Conservation (phyloP, 2,113 vertebrate species). For the Marmota flaviventris region DNA sequence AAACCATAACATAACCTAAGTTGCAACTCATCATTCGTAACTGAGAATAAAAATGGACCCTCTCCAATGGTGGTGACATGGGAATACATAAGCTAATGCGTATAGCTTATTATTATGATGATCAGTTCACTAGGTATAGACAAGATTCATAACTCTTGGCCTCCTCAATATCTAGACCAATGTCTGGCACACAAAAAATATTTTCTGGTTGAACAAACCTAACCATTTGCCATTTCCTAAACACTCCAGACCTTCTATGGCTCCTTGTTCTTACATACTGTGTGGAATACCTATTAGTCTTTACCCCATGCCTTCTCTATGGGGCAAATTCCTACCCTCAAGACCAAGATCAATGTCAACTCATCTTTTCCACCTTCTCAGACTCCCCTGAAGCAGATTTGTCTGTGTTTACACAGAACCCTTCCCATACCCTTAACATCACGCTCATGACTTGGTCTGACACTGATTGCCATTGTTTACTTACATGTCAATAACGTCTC, state of each 20-base stretch:
- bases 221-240: neutral
- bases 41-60: neutral
- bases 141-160: neutral
- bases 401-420: neutral
- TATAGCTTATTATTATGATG: neutral
- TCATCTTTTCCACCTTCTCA: slow-evolving; percentile 1
- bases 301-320: neutral
- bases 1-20: neutral
- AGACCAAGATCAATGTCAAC: neutral
- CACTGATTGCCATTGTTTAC: neutral
- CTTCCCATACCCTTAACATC: neutral
- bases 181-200: neutral
- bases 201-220: slow-evolving; percentile 18
- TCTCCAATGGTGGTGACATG: neutral
- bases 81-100: neutral
- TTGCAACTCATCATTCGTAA: slow-evolving; percentile 11
- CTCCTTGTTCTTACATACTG: neutral
- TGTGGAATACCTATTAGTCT: neutral
- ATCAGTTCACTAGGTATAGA: neutral
- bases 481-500: neutral
- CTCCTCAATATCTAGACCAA: neutral
- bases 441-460: neutral
- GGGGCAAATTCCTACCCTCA: neutral
- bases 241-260: neutral
- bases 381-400: neutral